A percentile compares a stretch with the other conserved stretches of the same genome.
Conservation (phyloP, 2,113 vertebrate species). For the Nothoprocta pentlandii region DNA sequence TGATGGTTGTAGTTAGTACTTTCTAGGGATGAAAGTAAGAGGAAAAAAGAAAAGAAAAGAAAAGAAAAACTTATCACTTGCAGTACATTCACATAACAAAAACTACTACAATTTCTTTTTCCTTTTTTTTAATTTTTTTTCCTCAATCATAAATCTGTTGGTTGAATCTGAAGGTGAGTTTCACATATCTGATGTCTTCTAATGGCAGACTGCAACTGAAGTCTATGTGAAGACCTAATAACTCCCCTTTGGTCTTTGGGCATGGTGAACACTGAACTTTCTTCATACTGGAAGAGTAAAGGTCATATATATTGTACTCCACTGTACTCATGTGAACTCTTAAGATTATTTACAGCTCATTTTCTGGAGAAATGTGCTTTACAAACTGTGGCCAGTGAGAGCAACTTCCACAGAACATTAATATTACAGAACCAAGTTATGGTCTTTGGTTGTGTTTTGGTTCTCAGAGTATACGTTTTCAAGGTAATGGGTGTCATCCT, state of each 20-base stretch:
- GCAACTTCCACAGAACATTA: not conserved
- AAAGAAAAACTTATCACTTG: not conserved
- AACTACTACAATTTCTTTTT: not conserved
- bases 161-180: not conserved
- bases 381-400: not conserved
- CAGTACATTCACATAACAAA: not conserved
- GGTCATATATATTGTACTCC: not conserved
- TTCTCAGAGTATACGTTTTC: not conserved
- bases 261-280: not conserved
- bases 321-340: not conserved
- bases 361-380: not conserved
- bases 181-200: not conserved
- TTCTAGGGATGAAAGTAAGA: not conserved
- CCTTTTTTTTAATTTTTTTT: too few species aligned
- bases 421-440: not conserved
- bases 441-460: not conserved
- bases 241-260: not conserved
- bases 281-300: not conserved
- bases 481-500: not conserved
- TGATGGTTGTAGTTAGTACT: not conserved
- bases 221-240: rapidly evolving
- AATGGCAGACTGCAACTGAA: not conserved
- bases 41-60: not conserved
- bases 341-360: not conserved
- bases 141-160: not conserved